These are phyloP conservation scores for Amiota mariae DNA, from an alignment of 2,888 invertebrate genomes.

Conservation along the genomic window DNA sequence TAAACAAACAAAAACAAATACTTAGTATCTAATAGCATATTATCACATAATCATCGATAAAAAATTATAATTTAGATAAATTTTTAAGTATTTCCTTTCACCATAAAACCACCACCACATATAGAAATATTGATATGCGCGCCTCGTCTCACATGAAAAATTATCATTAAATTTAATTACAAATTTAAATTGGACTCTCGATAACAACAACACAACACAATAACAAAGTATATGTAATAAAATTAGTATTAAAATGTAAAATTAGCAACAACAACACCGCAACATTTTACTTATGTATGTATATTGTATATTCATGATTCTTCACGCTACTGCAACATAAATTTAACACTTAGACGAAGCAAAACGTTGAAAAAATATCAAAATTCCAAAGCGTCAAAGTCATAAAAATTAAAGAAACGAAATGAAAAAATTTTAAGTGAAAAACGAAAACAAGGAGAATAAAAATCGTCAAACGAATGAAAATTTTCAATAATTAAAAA, in stretches of 20 bases:
- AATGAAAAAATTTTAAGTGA: constrained; percentile 15
- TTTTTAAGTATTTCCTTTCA: too few species aligned
- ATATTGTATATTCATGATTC: neutral
- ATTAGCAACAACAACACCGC: constrained; percentile 18
- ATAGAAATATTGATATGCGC: neutral
- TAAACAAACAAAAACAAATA: constrained; percentile 5
- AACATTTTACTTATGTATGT: neutral
- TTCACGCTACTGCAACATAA: constrained; percentile 40
- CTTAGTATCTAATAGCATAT: neutral
- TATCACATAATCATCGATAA: too few species aligned
- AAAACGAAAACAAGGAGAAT: constrained; percentile 21
- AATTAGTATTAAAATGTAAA: constrained; percentile 57
- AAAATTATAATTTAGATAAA: neutral
- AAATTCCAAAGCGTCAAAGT: constrained; percentile 59
- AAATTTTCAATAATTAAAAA: constrained; percentile 31
- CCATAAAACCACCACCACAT: neutral
- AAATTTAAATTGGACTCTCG: constrained; percentile 20
- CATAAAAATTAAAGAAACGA: constrained; percentile 39
- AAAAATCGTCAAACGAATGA: constrained; percentile 45
- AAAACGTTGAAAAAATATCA: constrained; percentile 9
- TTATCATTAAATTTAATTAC: constrained; percentile 24
- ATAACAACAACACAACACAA: constrained; percentile 45
- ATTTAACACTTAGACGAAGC: constrained; percentile 38
- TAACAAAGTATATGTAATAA: constrained; percentile 33
- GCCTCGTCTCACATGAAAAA: neutral